A percentile compares a stretch with the other conserved stretches of the same genome.
Evolutionary conservation across 2,113 vertebrate species (phyloP).

Genomic region (Colinus virginianus): DNA sequence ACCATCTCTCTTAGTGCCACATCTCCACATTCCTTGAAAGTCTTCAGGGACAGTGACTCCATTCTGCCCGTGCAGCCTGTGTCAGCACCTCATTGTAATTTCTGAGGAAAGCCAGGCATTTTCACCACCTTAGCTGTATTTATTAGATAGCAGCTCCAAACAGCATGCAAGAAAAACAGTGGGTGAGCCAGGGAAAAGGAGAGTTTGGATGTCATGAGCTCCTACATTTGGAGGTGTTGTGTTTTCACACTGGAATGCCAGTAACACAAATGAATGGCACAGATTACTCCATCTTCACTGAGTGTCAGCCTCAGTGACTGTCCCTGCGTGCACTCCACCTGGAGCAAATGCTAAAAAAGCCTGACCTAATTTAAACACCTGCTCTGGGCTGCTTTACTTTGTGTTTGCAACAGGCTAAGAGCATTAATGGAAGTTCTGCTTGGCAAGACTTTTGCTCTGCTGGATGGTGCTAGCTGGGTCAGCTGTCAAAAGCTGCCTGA

Average conservation of each 20-base stretch:
- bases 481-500: not conserved
- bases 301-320: not conserved
- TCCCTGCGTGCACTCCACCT: fast-evolving
- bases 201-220: not conserved
- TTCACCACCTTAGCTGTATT: not conserved
- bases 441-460: not conserved
- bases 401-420: not conserved
- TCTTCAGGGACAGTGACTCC: too few species aligned
- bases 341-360: not conserved
- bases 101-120: not conserved
- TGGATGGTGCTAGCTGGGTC: fast-evolving
- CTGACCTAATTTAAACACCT: not conserved
- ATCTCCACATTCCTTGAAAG: too few species aligned
- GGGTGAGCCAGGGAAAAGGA: not conserved
- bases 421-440: not conserved
- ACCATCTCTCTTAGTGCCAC: too few species aligned
- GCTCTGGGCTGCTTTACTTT: not conserved
- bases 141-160: not conserved
- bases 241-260: not conserved
- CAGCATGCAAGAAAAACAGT: not conserved
- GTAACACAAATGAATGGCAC: not conserved
- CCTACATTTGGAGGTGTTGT: not conserved
- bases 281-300: not conserved
- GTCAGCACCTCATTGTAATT: too few species aligned
- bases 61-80: too few species aligned